phyloP scores from a whole-genome alignment of 1,140 invertebrate species.

The Ceratina japonica region DNA sequence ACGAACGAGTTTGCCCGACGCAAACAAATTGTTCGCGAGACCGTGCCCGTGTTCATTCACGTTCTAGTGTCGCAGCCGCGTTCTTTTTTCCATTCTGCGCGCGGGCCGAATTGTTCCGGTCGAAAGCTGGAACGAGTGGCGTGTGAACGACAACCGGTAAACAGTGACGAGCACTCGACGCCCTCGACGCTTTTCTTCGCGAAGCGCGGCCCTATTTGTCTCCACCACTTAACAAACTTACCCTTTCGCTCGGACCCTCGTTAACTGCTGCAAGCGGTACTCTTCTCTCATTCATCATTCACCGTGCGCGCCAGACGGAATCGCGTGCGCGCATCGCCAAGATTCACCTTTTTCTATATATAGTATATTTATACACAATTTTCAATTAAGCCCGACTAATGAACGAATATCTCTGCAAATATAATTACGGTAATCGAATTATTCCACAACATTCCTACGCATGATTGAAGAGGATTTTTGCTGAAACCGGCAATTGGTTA shows the following conservation, averaged over 20 bases:
- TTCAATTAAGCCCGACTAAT: too few species aligned
- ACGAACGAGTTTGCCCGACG: not conserved
- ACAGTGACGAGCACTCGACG: not conserved
- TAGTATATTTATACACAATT: too few species aligned
- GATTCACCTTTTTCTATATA: too few species aligned
- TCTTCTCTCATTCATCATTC: not conserved
- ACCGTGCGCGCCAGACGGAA: too few species aligned
- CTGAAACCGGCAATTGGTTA: too few species aligned
- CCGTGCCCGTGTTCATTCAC: not conserved
- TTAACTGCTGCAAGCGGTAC: not conserved
- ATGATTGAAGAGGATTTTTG: too few species aligned
- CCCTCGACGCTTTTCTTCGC: not conserved
- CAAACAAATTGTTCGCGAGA: slow-evolving; percentile 40
- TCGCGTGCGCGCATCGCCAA: too few species aligned
- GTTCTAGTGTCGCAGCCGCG: not conserved
- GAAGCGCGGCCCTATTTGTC: not conserved
- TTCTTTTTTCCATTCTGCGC: not conserved
- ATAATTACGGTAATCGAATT: too few species aligned
- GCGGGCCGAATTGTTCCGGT: not conserved
- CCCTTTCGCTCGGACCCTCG: too few species aligned
- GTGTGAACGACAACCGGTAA: not conserved
- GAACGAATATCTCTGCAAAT: too few species aligned
- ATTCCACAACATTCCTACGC: too few species aligned
- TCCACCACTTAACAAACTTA: slow-evolving; percentile 1
- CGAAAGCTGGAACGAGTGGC: not conserved